These are phyloP conservation scores for Microhierax caerulescens DNA, from an alignment of 2,797 vertebrate genomes.

Conservation along the genomic window DNA sequence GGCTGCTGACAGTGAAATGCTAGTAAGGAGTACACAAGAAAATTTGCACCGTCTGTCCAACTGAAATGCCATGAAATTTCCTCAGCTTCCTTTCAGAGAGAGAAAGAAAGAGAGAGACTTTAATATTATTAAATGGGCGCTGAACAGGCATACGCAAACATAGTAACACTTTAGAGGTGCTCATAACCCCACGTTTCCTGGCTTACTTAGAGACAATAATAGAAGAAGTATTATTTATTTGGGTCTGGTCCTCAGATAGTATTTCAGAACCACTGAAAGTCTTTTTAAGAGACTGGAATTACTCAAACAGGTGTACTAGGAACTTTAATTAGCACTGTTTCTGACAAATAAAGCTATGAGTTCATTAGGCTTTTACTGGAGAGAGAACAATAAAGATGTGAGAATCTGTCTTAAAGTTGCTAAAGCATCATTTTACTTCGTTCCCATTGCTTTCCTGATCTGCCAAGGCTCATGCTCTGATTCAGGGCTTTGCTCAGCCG, in stretches of 20 bases:
- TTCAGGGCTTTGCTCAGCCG: neutral
- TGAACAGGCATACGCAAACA: neutral
- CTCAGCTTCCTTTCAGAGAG: neutral
- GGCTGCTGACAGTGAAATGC: neutral
- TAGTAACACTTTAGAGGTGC: neutral
- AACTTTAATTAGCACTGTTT: neutral
- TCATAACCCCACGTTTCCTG: neutral
- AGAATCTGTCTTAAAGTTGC: neutral
- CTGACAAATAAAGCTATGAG: neutral
- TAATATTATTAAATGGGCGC: neutral
- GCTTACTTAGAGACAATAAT: neutral
- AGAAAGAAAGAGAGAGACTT: neutral
- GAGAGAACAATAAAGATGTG: neutral
- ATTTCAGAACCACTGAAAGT: neutral
- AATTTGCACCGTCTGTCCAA: neutral
- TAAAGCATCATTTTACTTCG: rapidly evolving
- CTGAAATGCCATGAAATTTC: neutral
- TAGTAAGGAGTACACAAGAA: neutral
- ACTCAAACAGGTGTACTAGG: neutral
- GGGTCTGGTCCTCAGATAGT: neutral
- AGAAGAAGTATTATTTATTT: neutral
- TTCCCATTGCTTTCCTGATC: neutral
- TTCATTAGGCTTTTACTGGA: neutral
- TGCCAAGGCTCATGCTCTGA: neutral
- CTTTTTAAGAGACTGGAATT: neutral